Evolutionary conservation across 2,888 invertebrate genomes (phyloP), one percentile per base, ranked within the genome.

Genomic region (Eupithecia exiguata): DNA sequence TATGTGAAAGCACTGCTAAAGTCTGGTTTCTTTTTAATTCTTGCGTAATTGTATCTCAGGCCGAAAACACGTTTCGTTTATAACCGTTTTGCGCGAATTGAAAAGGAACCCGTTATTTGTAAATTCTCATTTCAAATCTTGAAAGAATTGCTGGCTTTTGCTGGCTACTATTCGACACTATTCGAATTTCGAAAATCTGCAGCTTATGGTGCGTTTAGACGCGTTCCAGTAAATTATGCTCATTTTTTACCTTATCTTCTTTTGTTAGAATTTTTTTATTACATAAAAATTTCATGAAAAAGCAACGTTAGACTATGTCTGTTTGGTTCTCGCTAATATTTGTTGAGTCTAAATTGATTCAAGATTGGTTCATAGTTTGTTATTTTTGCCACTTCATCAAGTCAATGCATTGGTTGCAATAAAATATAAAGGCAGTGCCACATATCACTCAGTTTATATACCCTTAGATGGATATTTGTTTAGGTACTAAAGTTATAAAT

Each of bases 21-120:
- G 86, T 88, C 89, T 86, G 89, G 90, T 91, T 91, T 88, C 87
- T 86, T 88, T 89, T 86, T 87, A 84, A 85, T 83, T 83, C 81
- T 90, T 90, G 87, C 88, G 89, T 88, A 90, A 90, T 85, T 71
- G 71, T 81, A 82, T 79, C 80, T 82, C 81, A 70, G 78, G 76
- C 81, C 77, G 84, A 75, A 77, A 81, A 80, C 79, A 72, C 53
- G 79, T 77, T 78, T 72, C 68, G 69, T 69, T 76, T 77, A 76
- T 77, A 72, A 69, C 78, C 70, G 80, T 78, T 80, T 80, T 77
- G 72, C 69, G 68, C 79, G 70, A 74, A 77, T 77, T 78, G 70
- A 76, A 75, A 76, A 71, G 71, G 68, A 75, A 73, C 68, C 30
- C 65, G 74, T 71, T 72, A 68, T 68, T 40, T 63, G 25, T 65